A percentile compares a stretch with the other conserved stretches of the same genome.
Evolutionary conservation across 2,888 invertebrate species (phyloP).

Genomic region (Mimumesa dahlbomi): DNA sequence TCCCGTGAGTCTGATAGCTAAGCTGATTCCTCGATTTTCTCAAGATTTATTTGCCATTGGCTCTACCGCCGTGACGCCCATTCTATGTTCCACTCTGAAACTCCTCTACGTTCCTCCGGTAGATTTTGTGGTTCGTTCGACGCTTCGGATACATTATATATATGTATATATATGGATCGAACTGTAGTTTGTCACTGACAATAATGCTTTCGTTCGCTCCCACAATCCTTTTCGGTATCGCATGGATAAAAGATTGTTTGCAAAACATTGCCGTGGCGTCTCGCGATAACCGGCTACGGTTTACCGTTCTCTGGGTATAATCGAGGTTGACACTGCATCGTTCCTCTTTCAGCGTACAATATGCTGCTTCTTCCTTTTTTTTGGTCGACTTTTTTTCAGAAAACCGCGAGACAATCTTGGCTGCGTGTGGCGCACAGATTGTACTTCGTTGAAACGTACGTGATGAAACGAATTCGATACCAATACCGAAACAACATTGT

Average conservation of each 20-base stretch:
- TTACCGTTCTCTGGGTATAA: neutral
- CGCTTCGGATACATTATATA: neutral
- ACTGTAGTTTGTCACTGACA: neutral
- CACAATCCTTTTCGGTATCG: constrained; percentile 6
- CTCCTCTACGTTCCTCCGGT: neutral
- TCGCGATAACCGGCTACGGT: constrained; percentile 5
- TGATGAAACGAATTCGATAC: no score
- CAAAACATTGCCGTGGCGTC: constrained; percentile 7
- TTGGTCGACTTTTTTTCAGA: no score
- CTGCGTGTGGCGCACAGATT: no score
- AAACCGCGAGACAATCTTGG: no score
- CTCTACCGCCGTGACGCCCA: neutral
- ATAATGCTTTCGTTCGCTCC: constrained; percentile 7
- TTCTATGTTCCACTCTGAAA: neutral
- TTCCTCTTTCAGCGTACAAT: neutral
- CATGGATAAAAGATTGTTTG: constrained; percentile 1
- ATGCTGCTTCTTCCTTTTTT: no score
- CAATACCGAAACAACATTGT: no score
- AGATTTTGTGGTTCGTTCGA: neutral
- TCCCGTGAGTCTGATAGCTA: neutral
- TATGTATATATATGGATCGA: neutral
- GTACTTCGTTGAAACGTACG: no score
- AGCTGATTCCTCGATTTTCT: neutral
- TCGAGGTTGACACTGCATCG: neutral
- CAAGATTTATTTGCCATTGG: constrained; percentile 2